A percentile compares a stretch with the other conserved stretches of the same genome.
phyloP scores from a whole-genome alignment of 1,140 invertebrate species.

The Dendrolimus kikuchii region DNA sequence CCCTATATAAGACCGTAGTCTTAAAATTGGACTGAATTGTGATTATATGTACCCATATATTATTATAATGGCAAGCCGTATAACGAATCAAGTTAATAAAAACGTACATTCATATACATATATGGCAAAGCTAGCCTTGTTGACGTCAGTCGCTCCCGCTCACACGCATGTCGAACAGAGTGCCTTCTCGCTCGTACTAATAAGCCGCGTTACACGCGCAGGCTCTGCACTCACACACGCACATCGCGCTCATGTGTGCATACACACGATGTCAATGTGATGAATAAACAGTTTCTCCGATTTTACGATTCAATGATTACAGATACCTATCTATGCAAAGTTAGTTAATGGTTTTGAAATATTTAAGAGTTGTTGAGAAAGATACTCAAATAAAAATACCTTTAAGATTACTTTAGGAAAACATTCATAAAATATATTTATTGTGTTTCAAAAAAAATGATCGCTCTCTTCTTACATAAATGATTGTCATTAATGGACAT shows the following conservation, averaged over 20 bases:
- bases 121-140: conserved; percentile 65
- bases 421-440: no score
- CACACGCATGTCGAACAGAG: conserved; percentile 32
- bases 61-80: conserved; percentile 61
- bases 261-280: conserved; percentile 52
- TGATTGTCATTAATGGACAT: no score
- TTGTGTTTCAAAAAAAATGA: no score
- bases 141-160: conserved; percentile 52
- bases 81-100: conserved; percentile 67
- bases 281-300: conserved; percentile 69
- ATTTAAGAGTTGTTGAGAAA: conserved; percentile 47
- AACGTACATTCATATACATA: conserved; percentile 63
- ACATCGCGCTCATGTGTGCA: conserved; percentile 22
- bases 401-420: no score
- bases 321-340: conserved; percentile 64
- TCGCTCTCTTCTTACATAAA: no score
- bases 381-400: conserved; percentile 12
- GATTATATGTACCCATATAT: conserved; percentile 46
- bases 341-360: conserved; percentile 62
- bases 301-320: conserved; percentile 68
- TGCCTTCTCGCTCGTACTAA: conserved; percentile 59
- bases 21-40: conserved; percentile 33
- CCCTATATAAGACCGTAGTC: conserved; percentile 15
- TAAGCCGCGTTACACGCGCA: conserved; percentile 40
- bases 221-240: conserved; percentile 29